Evolutionary conservation across 1,140 invertebrate species (phyloP).

Genomic region (Drosophila lowei): DNA sequence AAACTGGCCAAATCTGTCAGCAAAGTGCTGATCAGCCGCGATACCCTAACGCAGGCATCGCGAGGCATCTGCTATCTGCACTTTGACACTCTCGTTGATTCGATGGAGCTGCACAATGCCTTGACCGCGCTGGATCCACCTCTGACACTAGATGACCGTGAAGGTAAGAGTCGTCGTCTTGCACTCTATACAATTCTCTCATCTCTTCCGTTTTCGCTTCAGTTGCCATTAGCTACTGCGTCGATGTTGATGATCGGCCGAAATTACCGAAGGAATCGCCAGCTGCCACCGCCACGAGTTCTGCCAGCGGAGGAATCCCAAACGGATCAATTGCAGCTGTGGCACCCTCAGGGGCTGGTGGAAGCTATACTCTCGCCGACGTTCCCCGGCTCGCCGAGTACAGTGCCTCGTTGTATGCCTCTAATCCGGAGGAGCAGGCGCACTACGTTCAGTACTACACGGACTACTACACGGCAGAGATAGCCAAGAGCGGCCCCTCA

Average conservation of each 20-base stretch:
- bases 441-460: conserved; percentile 91
- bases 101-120: conserved; percentile 90
- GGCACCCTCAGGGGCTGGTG: conserved; percentile 40
- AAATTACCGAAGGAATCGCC: conserved; percentile 33
- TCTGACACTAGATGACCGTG: conserved; percentile 88
- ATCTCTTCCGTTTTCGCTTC: neutral
- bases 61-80: conserved; percentile 93
- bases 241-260: conserved; percentile 59
- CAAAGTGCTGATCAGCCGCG: conserved; percentile 91
- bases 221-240: conserved; percentile 73
- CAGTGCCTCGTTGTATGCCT: conserved; percentile 90
- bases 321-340: conserved; percentile 14
- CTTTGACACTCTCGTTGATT: conserved; percentile 92
- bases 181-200: neutral
- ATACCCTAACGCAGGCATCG: conserved; percentile 91
- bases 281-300: neutral
- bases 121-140: conserved; percentile 85
- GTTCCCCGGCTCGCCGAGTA: conserved; percentile 91
- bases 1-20: conserved; percentile 86
- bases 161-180: conserved; percentile 83
- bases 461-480: conserved; percentile 91
- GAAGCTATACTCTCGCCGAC: conserved; percentile 87
- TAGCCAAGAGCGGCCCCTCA: conserved; percentile 84
- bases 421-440: conserved; percentile 88
- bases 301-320: conserved; percentile 1